Base-by-base conservation (phyloP, 2,113 vertebrate species). In the Numenius arquata region DNA sequence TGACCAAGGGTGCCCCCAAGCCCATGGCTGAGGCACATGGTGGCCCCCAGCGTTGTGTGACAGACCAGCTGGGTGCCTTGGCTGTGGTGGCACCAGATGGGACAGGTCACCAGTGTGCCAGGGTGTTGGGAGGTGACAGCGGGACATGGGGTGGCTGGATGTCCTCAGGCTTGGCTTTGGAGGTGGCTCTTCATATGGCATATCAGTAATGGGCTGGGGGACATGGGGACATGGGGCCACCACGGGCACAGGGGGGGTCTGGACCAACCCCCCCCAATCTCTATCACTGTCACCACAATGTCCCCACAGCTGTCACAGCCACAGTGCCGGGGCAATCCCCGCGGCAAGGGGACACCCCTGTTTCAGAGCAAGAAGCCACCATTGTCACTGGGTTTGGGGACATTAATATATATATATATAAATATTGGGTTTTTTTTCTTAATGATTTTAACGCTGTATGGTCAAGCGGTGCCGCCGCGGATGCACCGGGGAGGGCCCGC, bases 341-440 rank as follows among this genome's bases (percentile, higher is more conserved):
- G 0, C 0, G 0, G 67, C 2, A 2, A 72, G 80, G 85, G 65
- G 63, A 22, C 6, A 0, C 19, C 63, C 26, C 30, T 2, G 13
- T 38, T 30, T 43, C 83, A 36, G 63, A 84, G 47, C 72, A 53
- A 79, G 90, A 83, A 48, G 62, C 65, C 91, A 70, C 91, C 8
- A 0, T 36, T 25, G 73, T 91, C 90, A 88, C 85, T 34, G 90
- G 68, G 38, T 67, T 62, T 81, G 88, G 90, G 88, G 88, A 77
- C 87, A 68, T 59, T 15, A 23, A 82, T 25, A 89, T 47, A 85
- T 48, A 88, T 30, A 78, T 36, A 86, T 22, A 83, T 30, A 85
- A 68, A 95, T 74, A 91, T 36, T 9, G 72, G 66, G 65, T 4
- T 15, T n/a, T 40, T 73, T 80, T 92, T 89, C 89, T 73, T 92